Percentiles rank a stretch among this genome's conserved stretches.
phyloP scores from a whole-genome alignment of 2,888 invertebrate species.

The Synanthedon tipuliformis region DNA sequence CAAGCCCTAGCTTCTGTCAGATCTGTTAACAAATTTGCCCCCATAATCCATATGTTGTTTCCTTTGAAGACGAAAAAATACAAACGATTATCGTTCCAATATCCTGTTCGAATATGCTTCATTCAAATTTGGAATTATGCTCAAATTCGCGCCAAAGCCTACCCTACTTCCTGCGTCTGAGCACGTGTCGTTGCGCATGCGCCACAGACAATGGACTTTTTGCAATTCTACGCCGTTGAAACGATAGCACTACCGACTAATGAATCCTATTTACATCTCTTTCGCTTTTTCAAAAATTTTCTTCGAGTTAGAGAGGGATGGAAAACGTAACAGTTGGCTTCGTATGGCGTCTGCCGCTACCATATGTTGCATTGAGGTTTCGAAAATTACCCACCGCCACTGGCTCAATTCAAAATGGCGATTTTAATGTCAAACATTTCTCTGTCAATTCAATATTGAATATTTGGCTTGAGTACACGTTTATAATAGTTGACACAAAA shows the following conservation, averaged over 20 bases:
- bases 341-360: slow-evolving; percentile 61
- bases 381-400: slow-evolving; percentile 50
- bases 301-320: slow-evolving; percentile 25
- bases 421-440: slow-evolving; percentile 27
- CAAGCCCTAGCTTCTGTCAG: neutral
- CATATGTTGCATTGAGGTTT: slow-evolving; percentile 68
- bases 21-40: slow-evolving; percentile 6
- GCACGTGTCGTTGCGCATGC: slow-evolving; percentile 50
- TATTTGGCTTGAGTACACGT: neutral
- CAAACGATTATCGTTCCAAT: slow-evolving; percentile 52
- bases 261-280: slow-evolving; percentile 43
- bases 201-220: slow-evolving; percentile 55
- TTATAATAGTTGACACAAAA: too few relatives aligned
- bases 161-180: slow-evolving; percentile 46
- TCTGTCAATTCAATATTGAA: slow-evolving; percentile 41
- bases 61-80: slow-evolving; percentile 15
- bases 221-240: slow-evolving; percentile 53
- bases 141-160: slow-evolving; percentile 62
- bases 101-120: slow-evolving; percentile 51
- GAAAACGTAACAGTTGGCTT: slow-evolving; percentile 52
- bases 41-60: slow-evolving; percentile 58
- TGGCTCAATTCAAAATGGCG: slow-evolving; percentile 41
- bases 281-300: slow-evolving; percentile 16
- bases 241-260: slow-evolving; percentile 61
- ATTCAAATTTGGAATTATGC: slow-evolving; percentile 46